Evolutionary conservation across 2,797 vertebrate species (phyloP).

Genomic region (Coendou prehensilis): DNA sequence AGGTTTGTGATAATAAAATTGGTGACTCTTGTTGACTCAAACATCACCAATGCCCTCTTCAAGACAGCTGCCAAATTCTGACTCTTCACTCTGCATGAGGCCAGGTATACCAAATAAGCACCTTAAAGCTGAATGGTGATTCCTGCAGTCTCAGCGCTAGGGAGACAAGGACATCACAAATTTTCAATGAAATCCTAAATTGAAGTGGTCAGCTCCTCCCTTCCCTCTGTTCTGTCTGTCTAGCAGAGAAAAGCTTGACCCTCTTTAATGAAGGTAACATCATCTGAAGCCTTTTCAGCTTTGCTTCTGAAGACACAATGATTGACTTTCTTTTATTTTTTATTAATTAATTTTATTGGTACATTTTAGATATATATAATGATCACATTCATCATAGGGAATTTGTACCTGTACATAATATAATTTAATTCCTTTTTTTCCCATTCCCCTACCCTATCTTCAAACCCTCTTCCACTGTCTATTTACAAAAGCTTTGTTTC

Average conservation of each 20-base stretch:
- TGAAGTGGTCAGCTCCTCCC: background rate
- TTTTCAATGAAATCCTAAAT: constrained; percentile 10
- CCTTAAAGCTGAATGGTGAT: background rate
- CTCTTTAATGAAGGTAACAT: background rate
- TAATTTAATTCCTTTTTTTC: background rate
- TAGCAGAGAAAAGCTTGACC: background rate
- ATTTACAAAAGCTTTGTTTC: background rate
- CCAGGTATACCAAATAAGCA: background rate
- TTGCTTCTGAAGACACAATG: background rate
- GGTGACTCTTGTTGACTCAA: background rate
- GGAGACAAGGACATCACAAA: background rate
- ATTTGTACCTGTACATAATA: background rate
- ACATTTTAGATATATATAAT: background rate
- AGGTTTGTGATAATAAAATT: background rate
- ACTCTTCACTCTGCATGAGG: background rate
- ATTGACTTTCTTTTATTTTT: background rate
- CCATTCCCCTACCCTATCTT: background rate
- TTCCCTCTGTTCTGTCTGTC: background rate
- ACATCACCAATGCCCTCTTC: background rate
- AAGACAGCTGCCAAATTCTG: background rate
- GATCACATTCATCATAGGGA: background rate
- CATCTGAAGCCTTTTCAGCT: background rate
- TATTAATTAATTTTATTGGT: background rate
- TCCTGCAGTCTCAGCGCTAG: background rate
- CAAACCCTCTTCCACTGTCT: no score